Conservation (phyloP, 2,113 vertebrate genomes). For the Urocynchramus pylzowi region DNA sequence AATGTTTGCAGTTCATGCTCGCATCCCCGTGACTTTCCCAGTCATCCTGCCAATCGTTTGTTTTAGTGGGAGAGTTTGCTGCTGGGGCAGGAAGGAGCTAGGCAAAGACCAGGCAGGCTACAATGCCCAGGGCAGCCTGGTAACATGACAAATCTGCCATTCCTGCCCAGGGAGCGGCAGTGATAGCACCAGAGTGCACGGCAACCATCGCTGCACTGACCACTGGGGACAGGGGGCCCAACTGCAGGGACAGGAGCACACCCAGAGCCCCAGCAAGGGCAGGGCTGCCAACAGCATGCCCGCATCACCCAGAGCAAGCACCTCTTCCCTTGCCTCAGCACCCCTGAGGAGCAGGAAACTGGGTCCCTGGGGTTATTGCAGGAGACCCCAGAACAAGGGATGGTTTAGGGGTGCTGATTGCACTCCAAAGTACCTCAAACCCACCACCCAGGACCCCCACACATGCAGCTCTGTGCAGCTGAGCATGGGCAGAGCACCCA, state of each 20-base stretch:
- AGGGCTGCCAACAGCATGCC: too few species aligned
- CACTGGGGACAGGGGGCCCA: rapidly evolving
- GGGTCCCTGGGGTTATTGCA: background rate
- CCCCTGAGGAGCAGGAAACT: background rate
- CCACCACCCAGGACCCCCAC: background rate
- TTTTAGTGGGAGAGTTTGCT: background rate
- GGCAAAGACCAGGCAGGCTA: background rate
- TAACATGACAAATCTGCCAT: background rate
- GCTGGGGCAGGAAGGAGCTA: background rate
- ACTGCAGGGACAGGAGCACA: background rate
- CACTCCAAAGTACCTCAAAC: background rate
- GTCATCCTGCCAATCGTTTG: background rate
- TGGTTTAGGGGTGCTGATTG: background rate
- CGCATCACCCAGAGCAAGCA: background rate
- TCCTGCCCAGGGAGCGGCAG: rapidly evolving
- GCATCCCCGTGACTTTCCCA: background rate
- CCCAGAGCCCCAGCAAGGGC: background rate
- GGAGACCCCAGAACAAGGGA: rapidly evolving
- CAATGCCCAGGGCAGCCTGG: background rate
- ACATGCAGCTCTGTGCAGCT: rapidly evolving
- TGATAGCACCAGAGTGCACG: background rate
- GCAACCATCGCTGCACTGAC: rapidly evolving
- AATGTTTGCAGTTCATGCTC: background rate
- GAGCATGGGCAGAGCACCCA: background rate
- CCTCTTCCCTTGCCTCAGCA: background rate